Evolutionary conservation across 2,888 invertebrate genomes (phyloP).

Genomic region (Pegoplata infirma): DNA sequence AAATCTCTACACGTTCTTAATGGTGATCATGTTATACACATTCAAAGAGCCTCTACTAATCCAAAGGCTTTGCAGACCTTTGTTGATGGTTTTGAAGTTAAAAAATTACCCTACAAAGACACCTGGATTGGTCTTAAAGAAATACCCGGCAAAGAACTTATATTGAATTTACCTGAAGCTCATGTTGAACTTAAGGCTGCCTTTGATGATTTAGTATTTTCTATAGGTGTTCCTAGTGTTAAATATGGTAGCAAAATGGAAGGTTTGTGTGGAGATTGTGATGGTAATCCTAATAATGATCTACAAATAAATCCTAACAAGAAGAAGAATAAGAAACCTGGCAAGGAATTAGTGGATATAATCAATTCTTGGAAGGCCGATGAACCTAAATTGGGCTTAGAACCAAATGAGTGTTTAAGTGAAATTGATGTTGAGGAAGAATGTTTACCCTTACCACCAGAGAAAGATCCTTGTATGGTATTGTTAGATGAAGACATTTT

Average conservation of each 20-base stretch:
- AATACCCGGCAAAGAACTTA: constrained; percentile 81
- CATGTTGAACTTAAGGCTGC: constrained; percentile 83
- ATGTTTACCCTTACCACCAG: constrained; percentile 80
- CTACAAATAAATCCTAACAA: constrained; percentile 80
- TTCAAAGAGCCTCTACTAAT: constrained; percentile 77
- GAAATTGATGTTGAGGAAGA: constrained; percentile 78
- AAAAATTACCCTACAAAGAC: constrained; percentile 79
- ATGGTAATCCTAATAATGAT: constrained; percentile 81
- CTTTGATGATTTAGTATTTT: constrained; percentile 79
- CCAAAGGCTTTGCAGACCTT: constrained; percentile 72
- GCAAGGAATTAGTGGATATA: constrained; percentile 74
- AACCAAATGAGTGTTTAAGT: constrained; percentile 79
- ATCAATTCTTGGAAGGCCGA: constrained; percentile 81
- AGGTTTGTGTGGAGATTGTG: constrained; percentile 89
- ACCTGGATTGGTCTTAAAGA: constrained; percentile 82
- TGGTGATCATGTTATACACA: constrained; percentile 82
- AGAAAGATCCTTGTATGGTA: constrained; percentile 83
- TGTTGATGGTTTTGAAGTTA: constrained; percentile 75
- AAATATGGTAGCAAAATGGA: constrained; percentile 85
- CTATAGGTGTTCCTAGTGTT: constrained; percentile 85
- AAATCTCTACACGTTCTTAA: constrained; percentile 84
- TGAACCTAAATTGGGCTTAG: constrained; percentile 78
- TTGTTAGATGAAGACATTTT: constrained; percentile 81
- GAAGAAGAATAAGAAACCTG: constrained; percentile 67
- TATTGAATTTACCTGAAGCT: constrained; percentile 82